Percentiles rank a stretch among this genome's conserved stretches.
phyloP scores from a whole-genome alignment of 2,113 vertebrate species.

The Carlito syrichta region DNA sequence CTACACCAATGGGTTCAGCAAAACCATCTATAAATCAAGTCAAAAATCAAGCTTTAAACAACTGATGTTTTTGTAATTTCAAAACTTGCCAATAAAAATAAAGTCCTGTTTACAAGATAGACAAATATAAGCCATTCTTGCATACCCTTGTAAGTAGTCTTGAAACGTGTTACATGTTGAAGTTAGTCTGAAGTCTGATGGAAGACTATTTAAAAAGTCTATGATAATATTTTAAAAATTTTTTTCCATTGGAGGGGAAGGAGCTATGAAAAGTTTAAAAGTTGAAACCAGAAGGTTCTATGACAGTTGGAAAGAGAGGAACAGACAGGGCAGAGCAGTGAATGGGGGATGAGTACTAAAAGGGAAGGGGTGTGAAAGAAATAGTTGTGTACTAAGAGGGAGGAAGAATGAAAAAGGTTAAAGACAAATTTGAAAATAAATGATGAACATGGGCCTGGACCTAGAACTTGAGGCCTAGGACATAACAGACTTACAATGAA shows the following conservation, averaged over 20 bases:
- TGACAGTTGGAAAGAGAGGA: slow-evolving; percentile 57
- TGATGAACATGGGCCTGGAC: background rate
- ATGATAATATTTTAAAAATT: background rate
- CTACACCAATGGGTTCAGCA: background rate
- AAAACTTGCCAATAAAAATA: background rate
- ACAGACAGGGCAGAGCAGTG: background rate
- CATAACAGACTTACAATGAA: slow-evolving; percentile 19
- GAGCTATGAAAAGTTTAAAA: slow-evolving; percentile 54
- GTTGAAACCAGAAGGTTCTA: slow-evolving; percentile 60
- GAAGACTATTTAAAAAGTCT: slow-evolving; percentile 13
- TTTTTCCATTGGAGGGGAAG: slow-evolving; percentile 6
- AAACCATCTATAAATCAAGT: background rate
- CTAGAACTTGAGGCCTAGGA: background rate
- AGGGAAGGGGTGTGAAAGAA: background rate
- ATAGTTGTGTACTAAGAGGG: background rate
- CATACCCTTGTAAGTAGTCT: background rate
- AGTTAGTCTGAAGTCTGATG: background rate
- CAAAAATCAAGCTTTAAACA: slow-evolving; percentile 21
- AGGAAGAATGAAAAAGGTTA: background rate
- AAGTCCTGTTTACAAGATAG: background rate
- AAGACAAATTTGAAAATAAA: background rate
- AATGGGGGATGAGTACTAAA: background rate
- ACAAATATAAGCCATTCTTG: background rate
- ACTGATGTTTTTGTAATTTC: background rate
- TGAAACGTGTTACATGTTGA: slow-evolving; percentile 20